These are phyloP conservation scores for Diabrotica undecimpunctata DNA, from an alignment of 1,140 invertebrate genomes.

Conservation along the genomic window DNA sequence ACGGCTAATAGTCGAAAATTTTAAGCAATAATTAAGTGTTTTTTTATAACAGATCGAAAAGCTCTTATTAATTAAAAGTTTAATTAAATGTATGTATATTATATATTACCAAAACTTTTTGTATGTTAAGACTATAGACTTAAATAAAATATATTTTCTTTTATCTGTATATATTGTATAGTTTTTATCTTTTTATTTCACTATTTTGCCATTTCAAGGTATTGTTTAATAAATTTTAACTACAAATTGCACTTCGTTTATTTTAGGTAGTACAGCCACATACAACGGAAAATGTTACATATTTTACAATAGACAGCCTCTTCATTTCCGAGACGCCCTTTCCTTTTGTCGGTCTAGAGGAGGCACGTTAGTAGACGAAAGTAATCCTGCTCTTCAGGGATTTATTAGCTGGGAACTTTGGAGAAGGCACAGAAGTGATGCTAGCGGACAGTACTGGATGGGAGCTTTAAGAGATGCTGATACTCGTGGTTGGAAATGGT, in stretches of 20 bases:
- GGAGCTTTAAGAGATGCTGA: conserved; percentile 80
- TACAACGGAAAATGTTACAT: conserved; percentile 97
- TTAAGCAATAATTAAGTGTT: no score
- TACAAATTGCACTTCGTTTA: not conserved
- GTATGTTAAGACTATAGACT: no score
- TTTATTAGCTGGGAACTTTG: conserved; percentile 94
- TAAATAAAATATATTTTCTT: no score
- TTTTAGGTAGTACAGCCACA: conserved; percentile 76
- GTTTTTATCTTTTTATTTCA: no score
- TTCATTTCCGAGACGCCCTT: conserved; percentile 76
- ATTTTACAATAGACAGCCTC: conserved; percentile 86
- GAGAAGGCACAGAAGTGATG: conserved; percentile 84
- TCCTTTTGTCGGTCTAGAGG: conserved; percentile 75
- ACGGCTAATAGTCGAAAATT: no score
- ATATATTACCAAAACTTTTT: no score
- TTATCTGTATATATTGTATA: no score
- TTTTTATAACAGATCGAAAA: no score
- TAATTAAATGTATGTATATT: no score
- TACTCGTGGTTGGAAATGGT: conserved; percentile 84
- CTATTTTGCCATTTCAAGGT: no score
- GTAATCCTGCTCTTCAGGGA: conserved; percentile 89
- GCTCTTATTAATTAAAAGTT: no score
- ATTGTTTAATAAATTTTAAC: no score
- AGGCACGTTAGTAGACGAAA: conserved; percentile 83
- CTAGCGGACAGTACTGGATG: conserved; percentile 92